These are phyloP conservation scores for Hemicrepidius hirtus DNA, from an alignment of 2,888 invertebrate species.

Conservation along the genomic window DNA sequence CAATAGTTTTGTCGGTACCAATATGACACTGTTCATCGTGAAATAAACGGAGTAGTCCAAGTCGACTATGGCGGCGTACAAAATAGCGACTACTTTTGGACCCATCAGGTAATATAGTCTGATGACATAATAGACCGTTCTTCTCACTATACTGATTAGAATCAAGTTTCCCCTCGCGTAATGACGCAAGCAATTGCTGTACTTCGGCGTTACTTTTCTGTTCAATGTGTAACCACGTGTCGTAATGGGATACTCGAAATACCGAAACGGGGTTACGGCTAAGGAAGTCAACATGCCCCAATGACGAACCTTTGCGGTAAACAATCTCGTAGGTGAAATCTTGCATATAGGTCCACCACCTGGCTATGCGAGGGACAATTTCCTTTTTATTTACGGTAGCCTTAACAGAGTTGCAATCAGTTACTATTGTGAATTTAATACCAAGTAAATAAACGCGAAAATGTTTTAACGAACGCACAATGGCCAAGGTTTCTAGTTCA, in stretches of 20 bases:
- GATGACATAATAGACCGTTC: slow-evolving; percentile 54
- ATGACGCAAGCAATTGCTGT: slow-evolving; percentile 33
- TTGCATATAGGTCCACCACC: no score
- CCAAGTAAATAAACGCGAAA: slow-evolving; percentile 61
- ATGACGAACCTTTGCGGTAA: slow-evolving; percentile 48
- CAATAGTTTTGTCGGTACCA: slow-evolving; percentile 56
- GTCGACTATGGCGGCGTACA: slow-evolving; percentile 54
- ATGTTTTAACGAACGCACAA: slow-evolving; percentile 59
- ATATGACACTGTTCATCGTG: slow-evolving; percentile 58
- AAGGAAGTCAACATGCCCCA: slow-evolving; percentile 53
- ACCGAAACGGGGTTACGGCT: slow-evolving; percentile 49
- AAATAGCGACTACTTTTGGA: slow-evolving; percentile 52
- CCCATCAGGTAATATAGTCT: slow-evolving; percentile 44
- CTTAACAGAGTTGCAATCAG: slow-evolving; percentile 65
- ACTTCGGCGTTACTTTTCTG: slow-evolving; percentile 54
- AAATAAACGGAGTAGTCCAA: slow-evolving; percentile 58
- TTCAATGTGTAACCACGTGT: slow-evolving; percentile 53
- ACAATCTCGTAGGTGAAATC: slow-evolving; percentile 51
- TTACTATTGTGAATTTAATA: slow-evolving; percentile 58
- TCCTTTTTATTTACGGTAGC: no score
- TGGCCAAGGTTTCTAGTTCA: slow-evolving; percentile 64
- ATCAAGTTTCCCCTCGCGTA: slow-evolving; percentile 56
- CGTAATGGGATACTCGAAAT: slow-evolving; percentile 16
- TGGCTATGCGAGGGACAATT: no score
- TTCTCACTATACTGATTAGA: slow-evolving; percentile 56